Base-by-base conservation (phyloP, 2,113 vertebrate genomes). In the Indicator maculatus region DNA sequence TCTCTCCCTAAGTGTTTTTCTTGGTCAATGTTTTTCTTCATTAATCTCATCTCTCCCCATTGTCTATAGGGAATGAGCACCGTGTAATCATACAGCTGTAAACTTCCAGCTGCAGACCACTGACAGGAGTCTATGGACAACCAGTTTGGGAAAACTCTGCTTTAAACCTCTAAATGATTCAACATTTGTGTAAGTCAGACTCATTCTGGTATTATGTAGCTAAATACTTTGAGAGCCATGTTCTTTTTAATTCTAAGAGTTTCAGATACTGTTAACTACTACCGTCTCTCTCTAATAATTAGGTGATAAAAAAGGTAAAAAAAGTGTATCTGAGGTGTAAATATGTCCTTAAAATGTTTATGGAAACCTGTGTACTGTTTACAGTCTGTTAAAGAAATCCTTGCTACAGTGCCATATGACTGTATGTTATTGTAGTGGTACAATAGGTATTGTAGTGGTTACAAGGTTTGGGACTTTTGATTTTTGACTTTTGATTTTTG, bases 161-260 rank as follows among this genome's bases (percentile, higher is more conserved):
- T 83, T 87, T 76, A 89, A 72, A 45, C 41, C 9, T 53, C 52
- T 83, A 89, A 86, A 93, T 89, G 79, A 71, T 45, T 93, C 85
- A 83, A 44, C 85, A 16, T 61, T 74, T 74, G 30, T 86, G 79
- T 95, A 93, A 96, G 93, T 95, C 82, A 86, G 65, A 74, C 5
- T 13, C 3, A 3, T 80, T 91, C 19, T 71, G 8, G 3, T 86
- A 30, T 83, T 86, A 88, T 16, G 7, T 69, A 82, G 73, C 13
- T 36, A 69, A 76, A 74, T 52, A 38, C 69, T 69, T 81, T 84
- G 82, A 69, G 84, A 58, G 27, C 14, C 39, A 3, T 55, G 16
- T 78, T 81, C 13, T 39, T 28, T 69, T 27, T 50, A 84, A 55
- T 20, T 31, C 41, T 88, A 67, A 88, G 69, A 83, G 18, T 7